Percentiles rank a stretch among this genome's conserved stretches.
Evolutionary conservation across 2,797 vertebrate species (phyloP).

Genomic region (Spinibarbus caldwelli): DNA sequence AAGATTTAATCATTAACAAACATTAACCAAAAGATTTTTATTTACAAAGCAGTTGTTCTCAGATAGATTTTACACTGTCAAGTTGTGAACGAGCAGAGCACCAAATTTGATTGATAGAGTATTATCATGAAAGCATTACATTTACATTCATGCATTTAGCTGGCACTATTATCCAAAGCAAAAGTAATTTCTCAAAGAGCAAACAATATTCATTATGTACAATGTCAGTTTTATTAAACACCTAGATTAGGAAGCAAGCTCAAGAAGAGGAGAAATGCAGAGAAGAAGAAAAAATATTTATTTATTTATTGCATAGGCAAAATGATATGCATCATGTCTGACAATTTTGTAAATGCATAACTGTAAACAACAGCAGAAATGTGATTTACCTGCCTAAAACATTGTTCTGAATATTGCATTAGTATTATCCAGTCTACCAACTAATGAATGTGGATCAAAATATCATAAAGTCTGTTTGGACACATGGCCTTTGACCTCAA

Average conservation of each 20-base stretch:
- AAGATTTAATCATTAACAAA: not conserved
- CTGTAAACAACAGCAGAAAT: not conserved
- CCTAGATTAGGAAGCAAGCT: not conserved
- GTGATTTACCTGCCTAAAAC: not conserved
- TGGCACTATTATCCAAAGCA: not conserved
- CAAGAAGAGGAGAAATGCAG: not conserved
- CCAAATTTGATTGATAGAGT: not conserved
- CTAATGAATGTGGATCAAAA: not conserved
- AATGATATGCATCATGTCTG: not conserved
- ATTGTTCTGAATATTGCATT: not conserved
- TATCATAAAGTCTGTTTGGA: not conserved
- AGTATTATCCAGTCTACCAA: not conserved
- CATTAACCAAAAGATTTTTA: not conserved
- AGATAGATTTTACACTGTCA: not conserved
- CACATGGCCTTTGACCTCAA: not conserved
- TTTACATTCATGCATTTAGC: not conserved
- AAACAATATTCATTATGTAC: not conserved
- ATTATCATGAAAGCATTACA: not conserved
- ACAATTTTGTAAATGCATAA: not conserved
- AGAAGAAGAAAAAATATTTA: not conserved
- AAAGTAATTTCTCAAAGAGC: not conserved
- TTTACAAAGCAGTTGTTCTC: not conserved
- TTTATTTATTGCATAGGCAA: not conserved
- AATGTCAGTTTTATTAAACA: not conserved
- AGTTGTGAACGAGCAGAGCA: not conserved